A percentile compares a stretch with the other conserved stretches of the same genome.
Conservation (phyloP, 2,113 vertebrate species). For the Vulpes vulpes region DNA sequence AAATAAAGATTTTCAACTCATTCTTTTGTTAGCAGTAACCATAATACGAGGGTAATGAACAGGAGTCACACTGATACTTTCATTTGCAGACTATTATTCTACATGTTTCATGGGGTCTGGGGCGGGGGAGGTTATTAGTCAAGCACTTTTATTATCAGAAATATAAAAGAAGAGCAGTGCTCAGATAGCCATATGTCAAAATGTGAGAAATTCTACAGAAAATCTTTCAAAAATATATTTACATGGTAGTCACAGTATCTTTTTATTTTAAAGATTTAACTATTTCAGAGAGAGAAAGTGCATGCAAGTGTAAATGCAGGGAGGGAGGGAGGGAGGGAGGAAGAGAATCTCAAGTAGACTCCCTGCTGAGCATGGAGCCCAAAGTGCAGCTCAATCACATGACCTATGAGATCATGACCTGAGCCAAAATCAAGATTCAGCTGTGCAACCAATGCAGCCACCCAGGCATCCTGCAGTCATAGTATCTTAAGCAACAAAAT, state of each 20-base stretch:
- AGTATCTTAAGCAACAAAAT: constrained; percentile 42
- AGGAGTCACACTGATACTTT: background rate
- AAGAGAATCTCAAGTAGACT: background rate
- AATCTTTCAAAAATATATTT: constrained; percentile 49
- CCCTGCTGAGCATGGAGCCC: background rate
- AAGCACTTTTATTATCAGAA: background rate
- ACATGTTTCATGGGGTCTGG: background rate
- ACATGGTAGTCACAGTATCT: background rate
- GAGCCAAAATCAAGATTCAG: background rate
- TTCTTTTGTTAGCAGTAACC: constrained; percentile 38
- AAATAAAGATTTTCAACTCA: constrained; percentile 58
- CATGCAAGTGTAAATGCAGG: background rate
- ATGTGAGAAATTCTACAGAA: constrained; percentile 20
- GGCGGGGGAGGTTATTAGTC: background rate
- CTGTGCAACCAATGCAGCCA: background rate
- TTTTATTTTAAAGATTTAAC: background rate
- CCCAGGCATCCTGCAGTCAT: background rate
- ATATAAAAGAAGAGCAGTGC: background rate
- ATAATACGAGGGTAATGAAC: background rate
- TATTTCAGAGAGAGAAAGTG: background rate
- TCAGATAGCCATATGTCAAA: background rate
- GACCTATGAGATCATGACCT: background rate
- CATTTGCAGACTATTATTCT: background rate
- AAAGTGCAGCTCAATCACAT: background rate
- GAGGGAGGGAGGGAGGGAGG: background rate